Conservation (phyloP, 2,797 vertebrate species). For the Rhinogobio ventralis region DNA sequence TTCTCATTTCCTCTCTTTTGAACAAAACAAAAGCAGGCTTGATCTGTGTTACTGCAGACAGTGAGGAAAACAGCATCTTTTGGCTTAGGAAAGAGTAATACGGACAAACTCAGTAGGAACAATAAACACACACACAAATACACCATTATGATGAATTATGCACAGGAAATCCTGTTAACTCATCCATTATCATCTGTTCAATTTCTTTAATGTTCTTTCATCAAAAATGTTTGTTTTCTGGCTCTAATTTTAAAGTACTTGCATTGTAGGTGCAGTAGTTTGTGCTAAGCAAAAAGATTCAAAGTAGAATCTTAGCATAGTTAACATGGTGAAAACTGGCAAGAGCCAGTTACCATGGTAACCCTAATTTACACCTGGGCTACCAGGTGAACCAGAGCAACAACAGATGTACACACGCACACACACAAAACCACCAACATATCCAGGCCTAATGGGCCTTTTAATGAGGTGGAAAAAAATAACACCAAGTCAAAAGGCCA, state of each 20-base stretch:
- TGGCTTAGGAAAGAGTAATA: constrained; percentile 46
- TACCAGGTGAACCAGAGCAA: constrained; percentile 50
- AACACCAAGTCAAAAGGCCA: constrained; percentile 52
- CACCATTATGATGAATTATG: constrained; percentile 9
- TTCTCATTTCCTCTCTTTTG: not conserved
- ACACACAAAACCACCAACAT: constrained; percentile 6
- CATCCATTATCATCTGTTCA: not conserved
- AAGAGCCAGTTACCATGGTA: constrained; percentile 54
- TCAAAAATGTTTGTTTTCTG: not conserved
- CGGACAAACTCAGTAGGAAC: constrained; percentile 31
- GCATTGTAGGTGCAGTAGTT: constrained; percentile 12
- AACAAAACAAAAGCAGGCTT: constrained; percentile 51
- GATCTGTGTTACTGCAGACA: constrained; percentile 53
- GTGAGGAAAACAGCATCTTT: constrained; percentile 38
- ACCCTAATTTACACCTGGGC: constrained; percentile 56
- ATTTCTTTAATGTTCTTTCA: not conserved
- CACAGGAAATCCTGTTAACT: constrained; percentile 1
- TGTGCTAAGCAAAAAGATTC: constrained; percentile 12
- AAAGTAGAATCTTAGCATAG: constrained; percentile 23
- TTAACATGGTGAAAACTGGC: constrained; percentile 32
- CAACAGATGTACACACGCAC: not conserved
- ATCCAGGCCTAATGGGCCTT: constrained; percentile 51
- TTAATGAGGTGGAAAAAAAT: constrained; percentile 58
- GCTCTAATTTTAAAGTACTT: not conserved
- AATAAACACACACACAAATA: constrained; percentile 26